Percentiles rank a stretch among this genome's conserved stretches.
These are phyloP conservation scores for Bubo scandiacus DNA, from an alignment of 2,113 vertebrate genomes.

Conservation along the genomic window DNA sequence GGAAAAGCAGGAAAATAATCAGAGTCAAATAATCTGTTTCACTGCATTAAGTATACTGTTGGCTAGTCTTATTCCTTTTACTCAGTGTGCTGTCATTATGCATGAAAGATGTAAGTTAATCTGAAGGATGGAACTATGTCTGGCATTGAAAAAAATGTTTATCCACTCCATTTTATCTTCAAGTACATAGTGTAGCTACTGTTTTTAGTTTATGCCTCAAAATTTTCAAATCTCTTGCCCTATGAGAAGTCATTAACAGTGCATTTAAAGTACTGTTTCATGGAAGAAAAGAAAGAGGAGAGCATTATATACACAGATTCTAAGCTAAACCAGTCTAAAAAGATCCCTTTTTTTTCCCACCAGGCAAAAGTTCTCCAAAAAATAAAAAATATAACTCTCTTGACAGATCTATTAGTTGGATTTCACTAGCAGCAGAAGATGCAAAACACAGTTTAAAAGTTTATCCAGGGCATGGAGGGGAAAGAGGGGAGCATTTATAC, in stretches of 20 bases:
- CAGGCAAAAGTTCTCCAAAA: not conserved
- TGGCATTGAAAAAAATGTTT: not conserved
- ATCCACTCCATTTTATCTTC: not conserved
- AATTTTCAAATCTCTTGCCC: not conserved
- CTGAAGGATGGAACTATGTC: not conserved
- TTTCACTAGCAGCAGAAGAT: not conserved
- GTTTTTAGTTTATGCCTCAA: not conserved
- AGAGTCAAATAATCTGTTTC: not conserved
- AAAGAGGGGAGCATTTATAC: not conserved
- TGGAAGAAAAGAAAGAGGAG: not conserved
- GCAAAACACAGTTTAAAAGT: not conserved
- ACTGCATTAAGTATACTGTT: not conserved
- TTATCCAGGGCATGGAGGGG: not conserved
- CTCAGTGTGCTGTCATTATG: not conserved
- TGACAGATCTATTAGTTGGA: not conserved
- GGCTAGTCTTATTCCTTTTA: not conserved
- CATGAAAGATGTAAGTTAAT: not conserved
- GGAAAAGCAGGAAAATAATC: not conserved
- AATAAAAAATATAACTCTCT: not conserved
- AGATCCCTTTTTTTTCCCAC: not conserved
- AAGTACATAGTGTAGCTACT: not conserved
- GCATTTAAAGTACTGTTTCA: not conserved
- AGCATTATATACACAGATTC: not conserved
- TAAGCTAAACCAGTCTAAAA: not conserved
- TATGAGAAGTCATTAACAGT: not conserved